Evolutionary conservation across 1,140 invertebrate species (phyloP).

Genomic region (Thrips palmi): DNA sequence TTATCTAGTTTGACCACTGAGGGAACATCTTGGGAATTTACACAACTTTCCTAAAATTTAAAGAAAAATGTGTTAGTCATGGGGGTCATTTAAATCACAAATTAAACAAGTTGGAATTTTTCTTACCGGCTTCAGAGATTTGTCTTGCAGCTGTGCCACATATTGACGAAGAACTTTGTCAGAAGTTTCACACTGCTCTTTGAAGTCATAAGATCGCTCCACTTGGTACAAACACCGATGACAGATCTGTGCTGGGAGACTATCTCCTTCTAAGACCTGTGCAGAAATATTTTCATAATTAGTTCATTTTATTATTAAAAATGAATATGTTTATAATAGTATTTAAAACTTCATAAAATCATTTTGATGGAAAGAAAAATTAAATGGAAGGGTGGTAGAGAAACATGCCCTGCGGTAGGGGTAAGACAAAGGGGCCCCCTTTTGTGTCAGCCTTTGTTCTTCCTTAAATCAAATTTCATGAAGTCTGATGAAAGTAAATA

Average conservation of each 20-base stretch:
- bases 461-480: no score
- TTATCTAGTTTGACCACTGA: no score
- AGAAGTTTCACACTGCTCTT: slow-evolving; percentile 18
- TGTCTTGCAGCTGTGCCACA: background rate
- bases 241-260: slow-evolving; percentile 20
- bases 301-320: slow-evolving; percentile 3
- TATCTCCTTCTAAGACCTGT: slow-evolving; percentile 18
- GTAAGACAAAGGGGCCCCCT: no score
- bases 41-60: no score
- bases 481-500: no score
- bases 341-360: slow-evolving; percentile 1
- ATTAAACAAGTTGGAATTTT: no score
- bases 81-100: no score
- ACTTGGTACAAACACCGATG: slow-evolving; percentile 18
- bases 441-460: no score
- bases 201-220: slow-evolving; percentile 20
- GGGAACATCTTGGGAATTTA: no score
- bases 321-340: background rate
- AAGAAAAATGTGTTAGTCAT: no score
- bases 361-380: slow-evolving; percentile 1
- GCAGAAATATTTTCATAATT: slow-evolving; percentile 9
- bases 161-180: slow-evolving; percentile 16
- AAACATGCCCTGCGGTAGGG: background rate
- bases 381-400: background rate
- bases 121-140: no score